Base-by-base conservation (phyloP, 2,797 vertebrate species). In the Muraenolepis orangiensis region DNA sequence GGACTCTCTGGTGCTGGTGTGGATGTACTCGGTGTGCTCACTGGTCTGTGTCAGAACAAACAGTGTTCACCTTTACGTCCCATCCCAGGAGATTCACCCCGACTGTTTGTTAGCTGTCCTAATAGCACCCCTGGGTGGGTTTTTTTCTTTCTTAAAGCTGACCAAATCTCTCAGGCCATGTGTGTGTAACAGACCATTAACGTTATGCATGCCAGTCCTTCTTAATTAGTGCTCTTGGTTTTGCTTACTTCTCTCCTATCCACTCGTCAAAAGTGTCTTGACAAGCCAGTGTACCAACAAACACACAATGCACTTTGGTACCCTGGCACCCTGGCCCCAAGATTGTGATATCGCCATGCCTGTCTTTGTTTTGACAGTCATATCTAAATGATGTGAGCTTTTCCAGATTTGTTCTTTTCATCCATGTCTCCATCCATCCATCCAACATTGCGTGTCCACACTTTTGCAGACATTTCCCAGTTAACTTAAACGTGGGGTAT, bases 211-310 rank as follows among this genome's bases (percentile, higher is more conserved):
- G 81, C 81, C 74, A 14, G 78, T 81, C 89, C 78, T 84, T 70
- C 13, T 73, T 91, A 90, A 93, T 90, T 91, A 86, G 87, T 83
- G 83, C 71, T 76, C 78, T 81, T 85, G 76, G n/a, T n/a, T 87
- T 85, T 70, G 73, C 77, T 38, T 78, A 86, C 69, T 74, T 81
- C 74, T 81, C 74, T 79, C 78, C 77, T 66, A 81, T 73, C 81
- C 69, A 23, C 51, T 57, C 51, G 23, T 57, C 51, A 18, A n/a
- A n/a, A 57, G 51, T 34, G 36, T 4, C 23, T 64, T 64, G 57
- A 64, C 57, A 64, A 64, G 57, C 13, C 57, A 26, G 57, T 64
- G 7, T 64, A 64, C 57, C 11, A 64, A 8, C 11, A 64, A 8
- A 64, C n/a, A 64, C 51, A 57, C 23, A 26, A 11, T 26, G 23